Evolutionary conservation across 2,888 invertebrate species (phyloP).

Genomic region (Sinelater perroti): DNA sequence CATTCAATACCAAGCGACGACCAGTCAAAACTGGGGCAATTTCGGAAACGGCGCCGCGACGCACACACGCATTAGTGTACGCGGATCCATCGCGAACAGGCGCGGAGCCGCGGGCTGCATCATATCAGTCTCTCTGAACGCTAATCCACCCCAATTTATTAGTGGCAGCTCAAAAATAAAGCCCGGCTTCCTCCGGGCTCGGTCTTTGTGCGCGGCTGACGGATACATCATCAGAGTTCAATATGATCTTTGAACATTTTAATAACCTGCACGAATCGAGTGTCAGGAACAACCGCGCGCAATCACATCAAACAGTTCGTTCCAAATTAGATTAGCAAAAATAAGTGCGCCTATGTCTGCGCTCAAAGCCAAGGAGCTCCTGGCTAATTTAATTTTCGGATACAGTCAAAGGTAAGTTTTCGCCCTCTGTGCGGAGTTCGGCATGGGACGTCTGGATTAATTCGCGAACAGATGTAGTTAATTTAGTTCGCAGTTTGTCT

Average conservation of each 20-base stretch:
- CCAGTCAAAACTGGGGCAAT: conserved; percentile 1
- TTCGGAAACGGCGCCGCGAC: conserved; percentile 15
- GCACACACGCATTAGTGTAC: conserved; percentile 31
- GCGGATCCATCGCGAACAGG: conserved; percentile 52
- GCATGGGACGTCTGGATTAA: no score
- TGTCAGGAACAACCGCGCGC: conserved; percentile 47
- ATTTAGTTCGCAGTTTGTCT: no score
- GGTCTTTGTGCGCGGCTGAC: conserved; percentile 57
- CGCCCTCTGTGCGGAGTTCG: not conserved
- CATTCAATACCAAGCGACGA: not conserved
- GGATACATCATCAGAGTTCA: conserved; percentile 55
- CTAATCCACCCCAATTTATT: conserved; percentile 59
- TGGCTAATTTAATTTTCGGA: conserved; percentile 6
- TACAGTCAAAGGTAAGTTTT: conserved; percentile 5
- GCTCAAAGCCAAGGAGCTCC: conserved; percentile 22
- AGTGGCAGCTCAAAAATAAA: conserved; percentile 61
- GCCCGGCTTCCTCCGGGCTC: conserved; percentile 52
- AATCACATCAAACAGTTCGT: conserved; percentile 45
- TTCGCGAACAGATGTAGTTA: no score
- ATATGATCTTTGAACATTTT: conserved; percentile 57
- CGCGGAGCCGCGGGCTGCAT: conserved; percentile 49
- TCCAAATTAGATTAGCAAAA: conserved; percentile 30
- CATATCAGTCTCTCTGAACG: conserved; percentile 55
- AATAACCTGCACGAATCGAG: conserved; percentile 50
- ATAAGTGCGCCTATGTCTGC: conserved; percentile 15